A percentile compares a stretch with the other conserved stretches of the same genome.
Evolutionary conservation across 2,113 vertebrate genomes (phyloP).

Genomic region (Tachysurus fulvidraco): DNA sequence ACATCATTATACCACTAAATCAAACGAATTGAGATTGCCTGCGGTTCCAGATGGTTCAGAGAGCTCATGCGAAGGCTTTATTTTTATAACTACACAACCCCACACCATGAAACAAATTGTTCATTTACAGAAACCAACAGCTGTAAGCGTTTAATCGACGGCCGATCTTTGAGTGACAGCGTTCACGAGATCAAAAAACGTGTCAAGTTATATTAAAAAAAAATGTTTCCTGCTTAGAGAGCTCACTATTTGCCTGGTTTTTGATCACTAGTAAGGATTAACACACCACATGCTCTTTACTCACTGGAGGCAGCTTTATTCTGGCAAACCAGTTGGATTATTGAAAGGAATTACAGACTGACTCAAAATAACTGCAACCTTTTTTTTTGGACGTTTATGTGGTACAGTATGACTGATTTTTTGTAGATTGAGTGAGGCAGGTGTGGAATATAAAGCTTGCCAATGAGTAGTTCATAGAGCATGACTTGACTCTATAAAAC

Average conservation of each 20-base stretch:
- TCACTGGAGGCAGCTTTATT: slow-evolving; percentile 53
- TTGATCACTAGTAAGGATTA: slow-evolving; percentile 57
- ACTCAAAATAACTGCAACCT: slow-evolving; percentile 32
- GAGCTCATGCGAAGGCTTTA: slow-evolving; percentile 4
- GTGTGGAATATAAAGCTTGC: neutral
- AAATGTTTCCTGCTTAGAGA: slow-evolving; percentile 39
- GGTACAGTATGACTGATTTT: neutral
- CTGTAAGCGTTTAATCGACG: slow-evolving; percentile 8
- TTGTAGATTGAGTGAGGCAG: slow-evolving; percentile 16
- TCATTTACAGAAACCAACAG: slow-evolving; percentile 26
- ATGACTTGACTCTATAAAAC: neutral
- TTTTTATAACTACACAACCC: slow-evolving; percentile 31
- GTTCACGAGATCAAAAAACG: slow-evolving; percentile 34
- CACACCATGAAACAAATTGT: slow-evolving; percentile 22
- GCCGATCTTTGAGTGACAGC: slow-evolving; percentile 42
- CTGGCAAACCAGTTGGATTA: slow-evolving; percentile 57
- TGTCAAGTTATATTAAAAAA: slow-evolving; percentile 28
- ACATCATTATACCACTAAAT: slow-evolving; percentile 24
- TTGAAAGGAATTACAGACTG: slow-evolving; percentile 54
- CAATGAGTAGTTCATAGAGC: neutral
- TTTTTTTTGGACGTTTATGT: slow-evolving; percentile 38
- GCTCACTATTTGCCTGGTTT: slow-evolving; percentile 39
- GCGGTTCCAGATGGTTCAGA: slow-evolving; percentile 17
- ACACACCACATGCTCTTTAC: slow-evolving; percentile 47
- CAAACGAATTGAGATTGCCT: slow-evolving; percentile 28